Evolutionary conservation across 64 coral and sea anemone genomes (phyloP).

Genomic region (Platygyra sinensis): DNA sequence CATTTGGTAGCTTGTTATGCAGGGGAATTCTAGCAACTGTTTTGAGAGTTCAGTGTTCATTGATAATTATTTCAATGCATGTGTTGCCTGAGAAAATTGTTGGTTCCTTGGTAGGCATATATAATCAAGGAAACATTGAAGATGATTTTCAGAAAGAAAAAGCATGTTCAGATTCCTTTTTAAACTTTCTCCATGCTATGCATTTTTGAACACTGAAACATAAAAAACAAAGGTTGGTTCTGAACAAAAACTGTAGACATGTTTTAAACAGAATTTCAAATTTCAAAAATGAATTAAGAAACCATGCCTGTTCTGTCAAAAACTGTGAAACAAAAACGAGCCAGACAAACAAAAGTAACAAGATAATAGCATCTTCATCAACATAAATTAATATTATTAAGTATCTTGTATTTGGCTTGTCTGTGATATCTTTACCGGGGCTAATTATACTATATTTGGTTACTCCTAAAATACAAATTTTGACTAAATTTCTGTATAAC

Average conservation of each 20-base stretch:
- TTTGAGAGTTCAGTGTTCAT: constrained; percentile 29
- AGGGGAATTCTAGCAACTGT: too few species aligned
- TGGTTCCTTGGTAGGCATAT: constrained; percentile 26
- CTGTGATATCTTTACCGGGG: constrained; percentile 37
- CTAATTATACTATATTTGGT: constrained; percentile 21
- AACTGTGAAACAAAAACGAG: not conserved
- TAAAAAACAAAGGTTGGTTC: constrained; percentile 22
- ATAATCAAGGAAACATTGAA: not conserved
- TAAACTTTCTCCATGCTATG: constrained; percentile 3
- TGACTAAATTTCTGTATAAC: constrained; percentile 43
- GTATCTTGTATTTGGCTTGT: constrained; percentile 13
- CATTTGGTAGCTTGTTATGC: too few species aligned
- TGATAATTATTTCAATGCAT: constrained; percentile 4
- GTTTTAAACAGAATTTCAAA: not conserved
- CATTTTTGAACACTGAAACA: constrained; percentile 35
- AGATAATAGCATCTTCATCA: not conserved
- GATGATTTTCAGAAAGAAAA: not conserved
- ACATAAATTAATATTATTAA: not conserved
- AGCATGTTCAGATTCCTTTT: too few species aligned
- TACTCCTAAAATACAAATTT: constrained; percentile 41
- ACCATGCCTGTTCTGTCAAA: not conserved
- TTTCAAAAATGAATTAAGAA: constrained; percentile 32
- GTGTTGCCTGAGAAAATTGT: constrained; percentile 16
- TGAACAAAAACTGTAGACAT: not conserved
- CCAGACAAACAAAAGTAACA: not conserved